phyloP scores from a whole-genome alignment of 2,113 vertebrate genomes.

The Gambusia holbrooki region DNA sequence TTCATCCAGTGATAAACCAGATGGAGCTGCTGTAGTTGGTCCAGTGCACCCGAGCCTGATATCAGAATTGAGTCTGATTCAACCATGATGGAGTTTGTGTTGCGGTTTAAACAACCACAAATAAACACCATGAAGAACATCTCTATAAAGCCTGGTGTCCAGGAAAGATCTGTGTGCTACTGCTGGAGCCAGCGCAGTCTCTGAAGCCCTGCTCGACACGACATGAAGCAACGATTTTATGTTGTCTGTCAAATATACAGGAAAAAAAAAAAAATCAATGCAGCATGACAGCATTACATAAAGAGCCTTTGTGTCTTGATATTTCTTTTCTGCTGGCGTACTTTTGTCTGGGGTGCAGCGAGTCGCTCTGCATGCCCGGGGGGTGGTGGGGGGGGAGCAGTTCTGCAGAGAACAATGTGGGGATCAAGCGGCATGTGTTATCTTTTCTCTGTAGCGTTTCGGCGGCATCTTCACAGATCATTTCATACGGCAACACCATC shows the following conservation, averaged over 20 bases:
- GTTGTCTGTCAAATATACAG: slow-evolving; percentile 74
- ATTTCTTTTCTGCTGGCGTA: slow-evolving; percentile 68
- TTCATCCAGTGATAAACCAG: slow-evolving; percentile 42
- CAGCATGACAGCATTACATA: slow-evolving; percentile 73
- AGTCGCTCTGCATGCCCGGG: slow-evolving; percentile 59
- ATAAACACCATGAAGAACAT: slow-evolving; percentile 51
- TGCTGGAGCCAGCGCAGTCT: slow-evolving; percentile 45
- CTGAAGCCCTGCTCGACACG: slow-evolving; percentile 60
- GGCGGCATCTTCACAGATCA: slow-evolving; percentile 81
- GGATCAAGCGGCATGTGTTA: slow-evolving; percentile 74
- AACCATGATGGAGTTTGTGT: slow-evolving; percentile 22
- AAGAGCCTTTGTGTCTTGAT: slow-evolving; percentile 73
- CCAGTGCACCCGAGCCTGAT: background rate
- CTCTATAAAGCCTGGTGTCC: slow-evolving; percentile 21
- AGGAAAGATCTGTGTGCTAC: slow-evolving; percentile 34
- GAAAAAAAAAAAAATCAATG: slow-evolving; percentile 68
- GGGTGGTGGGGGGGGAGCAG: slow-evolving; percentile 62
- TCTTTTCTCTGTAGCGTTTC: slow-evolving; percentile 63
- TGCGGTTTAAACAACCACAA: slow-evolving; percentile 37
- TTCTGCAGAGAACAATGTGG: slow-evolving; percentile 72
- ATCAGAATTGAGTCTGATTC: slow-evolving; percentile 21
- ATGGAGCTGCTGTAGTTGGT: background rate
- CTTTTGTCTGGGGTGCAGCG: slow-evolving; percentile 67
- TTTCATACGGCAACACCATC: slow-evolving; percentile 81
- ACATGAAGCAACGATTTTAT: slow-evolving; percentile 70